Evolutionary conservation across 1,140 invertebrate species (phyloP).

Genomic region (Meloidogyne exigua): DNA sequence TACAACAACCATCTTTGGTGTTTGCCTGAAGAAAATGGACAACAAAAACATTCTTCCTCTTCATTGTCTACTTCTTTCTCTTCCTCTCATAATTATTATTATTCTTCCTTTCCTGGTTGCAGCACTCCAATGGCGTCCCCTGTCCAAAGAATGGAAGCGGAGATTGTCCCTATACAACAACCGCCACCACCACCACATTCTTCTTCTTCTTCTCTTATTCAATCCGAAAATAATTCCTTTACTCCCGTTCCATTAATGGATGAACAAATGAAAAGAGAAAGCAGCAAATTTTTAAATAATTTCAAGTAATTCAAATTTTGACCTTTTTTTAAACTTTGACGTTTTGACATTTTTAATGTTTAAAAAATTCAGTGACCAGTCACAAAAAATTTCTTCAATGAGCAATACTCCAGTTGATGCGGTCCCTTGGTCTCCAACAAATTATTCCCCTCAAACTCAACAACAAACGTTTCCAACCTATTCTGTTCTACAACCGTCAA

Average conservation of each 20-base stretch:
- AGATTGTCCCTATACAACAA: not conserved
- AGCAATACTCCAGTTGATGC: not conserved
- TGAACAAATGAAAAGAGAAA: not conserved
- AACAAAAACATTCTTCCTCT: not conserved
- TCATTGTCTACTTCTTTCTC: slow-evolving; percentile 1
- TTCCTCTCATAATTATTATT: slow-evolving; percentile 5
- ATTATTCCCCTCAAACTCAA: too few species aligned
- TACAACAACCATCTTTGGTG: not conserved
- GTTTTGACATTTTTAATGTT: not conserved
- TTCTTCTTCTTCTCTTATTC: not conserved
- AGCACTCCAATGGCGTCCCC: not conserved
- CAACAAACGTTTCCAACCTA: too few species aligned
- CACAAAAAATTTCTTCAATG: not conserved
- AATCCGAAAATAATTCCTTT: not conserved
- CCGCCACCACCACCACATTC: too few species aligned
- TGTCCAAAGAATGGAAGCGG: not conserved
- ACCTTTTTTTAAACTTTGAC: not conserved
- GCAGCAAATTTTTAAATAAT: not conserved
- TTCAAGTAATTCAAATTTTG: not conserved
- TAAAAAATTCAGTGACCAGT: not conserved
- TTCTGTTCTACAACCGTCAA: slow-evolving; percentile 5
- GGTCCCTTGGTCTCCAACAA: not conserved
- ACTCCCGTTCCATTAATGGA: not conserved
- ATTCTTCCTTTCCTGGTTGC: not conserved
- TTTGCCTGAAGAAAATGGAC: not conserved